Base-by-base conservation (phyloP, 53 echinoderm and acorn worm genomes). In the Echinarachnius parma region DNA sequence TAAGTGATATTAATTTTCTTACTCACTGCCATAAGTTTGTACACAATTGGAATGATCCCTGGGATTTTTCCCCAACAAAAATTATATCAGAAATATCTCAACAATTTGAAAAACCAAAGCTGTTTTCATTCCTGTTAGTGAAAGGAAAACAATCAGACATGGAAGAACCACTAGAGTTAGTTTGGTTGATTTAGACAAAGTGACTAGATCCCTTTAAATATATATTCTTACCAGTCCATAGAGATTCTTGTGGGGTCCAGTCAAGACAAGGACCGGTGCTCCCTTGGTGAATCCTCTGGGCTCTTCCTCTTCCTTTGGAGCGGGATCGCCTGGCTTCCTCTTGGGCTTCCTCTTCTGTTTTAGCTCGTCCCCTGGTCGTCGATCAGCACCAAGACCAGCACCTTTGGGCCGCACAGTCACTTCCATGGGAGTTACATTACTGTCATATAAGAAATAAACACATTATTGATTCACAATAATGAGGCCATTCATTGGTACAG, bases 211-310 rank as follows among this genome's bases (percentile, higher is more conserved):
- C n/a, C 54, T 46, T n/a, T n/a, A n/a, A n/a, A n/a, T n/a, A n/a
- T n/a, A n/a, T n/a, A n/a, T n/a, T 13, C 39, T 39, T 82, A 96
- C 96, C 75, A 83, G 78, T n/a, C 96, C 96, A 96, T 95, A 91
- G 13, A 96, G 80, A 71, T 96, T 96, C 62, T 84, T 91, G 75
- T 96, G 96, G 14, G 95, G 84, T 29, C 96, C 96, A 66, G 83
- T 71, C 4, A 55, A 82, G 15, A 88, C 91, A 27, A 96, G 77
- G 14, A 96, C 83, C 37, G 80, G 72, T 11, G 80, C 83, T 5
- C 88, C 91, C 66, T 91, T 96, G 27, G 85, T 74, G 44, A 84
- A 87, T 0, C 96, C 91, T 61, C 71, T 49, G 0, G 77, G 52
- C 46, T 85, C 92, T 29, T 85, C 84, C 3, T 59, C 42, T n/a